A percentile compares a stretch with the other conserved stretches of the same genome.
These are phyloP conservation scores for Echinometra lucunter DNA, from an alignment of 53 echinoderm and acorn worm genomes.

Conservation along the genomic window DNA sequence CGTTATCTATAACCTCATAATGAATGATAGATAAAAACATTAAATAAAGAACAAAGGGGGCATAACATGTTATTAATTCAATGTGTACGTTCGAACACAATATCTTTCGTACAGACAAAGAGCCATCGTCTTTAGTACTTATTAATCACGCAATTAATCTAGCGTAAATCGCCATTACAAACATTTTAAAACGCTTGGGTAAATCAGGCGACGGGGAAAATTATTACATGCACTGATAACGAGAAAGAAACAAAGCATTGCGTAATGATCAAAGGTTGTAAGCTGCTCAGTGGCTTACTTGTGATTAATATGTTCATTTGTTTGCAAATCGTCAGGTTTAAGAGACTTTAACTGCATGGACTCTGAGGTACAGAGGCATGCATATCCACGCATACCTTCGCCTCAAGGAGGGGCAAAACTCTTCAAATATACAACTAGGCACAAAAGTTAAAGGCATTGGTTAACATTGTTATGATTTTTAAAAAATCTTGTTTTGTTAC, in stretches of 20 bases:
- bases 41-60: not conserved
- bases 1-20: too few relatives aligned
- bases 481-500: too few relatives aligned
- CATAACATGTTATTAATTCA: not conserved
- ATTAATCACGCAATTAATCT: not conserved
- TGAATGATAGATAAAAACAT: not conserved
- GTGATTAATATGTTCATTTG: slow-evolving; percentile 13
- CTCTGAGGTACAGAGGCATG: too few relatives aligned
- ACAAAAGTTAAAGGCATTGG: too few relatives aligned
- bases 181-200: not conserved
- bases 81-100: not conserved
- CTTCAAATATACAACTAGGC: too few relatives aligned
- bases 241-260: not conserved
- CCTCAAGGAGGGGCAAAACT: too few relatives aligned
- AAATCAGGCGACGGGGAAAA: not conserved
- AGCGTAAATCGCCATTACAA: not conserved
- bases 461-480: too few relatives aligned
- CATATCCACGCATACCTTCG: too few relatives aligned
- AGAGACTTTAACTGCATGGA: not conserved
- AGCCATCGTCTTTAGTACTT: not conserved
- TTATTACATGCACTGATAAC: not conserved
- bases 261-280: not conserved
- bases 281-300: not conserved
- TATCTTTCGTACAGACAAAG: not conserved
- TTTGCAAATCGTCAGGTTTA: not conserved